These are phyloP conservation scores for Macropodus opercularis DNA, from an alignment of 2,797 vertebrate genomes.

Conservation along the genomic window DNA sequence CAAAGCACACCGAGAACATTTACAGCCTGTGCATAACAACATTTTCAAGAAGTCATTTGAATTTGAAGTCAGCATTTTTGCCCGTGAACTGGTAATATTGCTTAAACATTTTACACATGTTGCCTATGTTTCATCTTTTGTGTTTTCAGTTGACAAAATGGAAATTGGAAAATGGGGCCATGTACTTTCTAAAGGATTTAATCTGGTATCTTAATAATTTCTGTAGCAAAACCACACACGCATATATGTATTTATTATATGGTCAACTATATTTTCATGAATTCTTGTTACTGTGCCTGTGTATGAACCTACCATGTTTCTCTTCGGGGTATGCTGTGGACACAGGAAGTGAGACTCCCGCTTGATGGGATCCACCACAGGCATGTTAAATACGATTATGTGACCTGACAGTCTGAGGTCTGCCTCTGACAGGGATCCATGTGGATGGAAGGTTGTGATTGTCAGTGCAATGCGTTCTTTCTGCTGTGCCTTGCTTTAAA, in stretches of 20 bases:
- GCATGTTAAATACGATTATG: constrained; percentile 69
- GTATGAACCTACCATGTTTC: constrained; percentile 36
- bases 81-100: no score
- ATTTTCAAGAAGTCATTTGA: constrained; percentile 4
- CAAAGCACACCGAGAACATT: constrained; percentile 11
- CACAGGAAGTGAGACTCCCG: constrained; percentile 38
- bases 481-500: constrained; percentile 54
- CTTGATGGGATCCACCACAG: constrained; percentile 58
- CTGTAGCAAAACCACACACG: background rate
- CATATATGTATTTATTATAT: background rate
- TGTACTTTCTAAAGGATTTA: no score
- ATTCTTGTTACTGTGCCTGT: background rate
- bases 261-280: no score
- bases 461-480: constrained; percentile 65
- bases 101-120: no score
- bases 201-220: no score
- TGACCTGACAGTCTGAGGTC: constrained; percentile 77
- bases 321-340: constrained; percentile 17
- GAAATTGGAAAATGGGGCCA: no score
- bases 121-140: no score
- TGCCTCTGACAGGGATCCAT: constrained; percentile 71
- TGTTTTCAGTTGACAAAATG: no score
- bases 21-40: constrained; percentile 4
- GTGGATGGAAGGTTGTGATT: constrained; percentile 73
- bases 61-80: no score